Evolutionary conservation across 2,113 vertebrate species (phyloP).

Genomic region (Vireo altiloquus): DNA sequence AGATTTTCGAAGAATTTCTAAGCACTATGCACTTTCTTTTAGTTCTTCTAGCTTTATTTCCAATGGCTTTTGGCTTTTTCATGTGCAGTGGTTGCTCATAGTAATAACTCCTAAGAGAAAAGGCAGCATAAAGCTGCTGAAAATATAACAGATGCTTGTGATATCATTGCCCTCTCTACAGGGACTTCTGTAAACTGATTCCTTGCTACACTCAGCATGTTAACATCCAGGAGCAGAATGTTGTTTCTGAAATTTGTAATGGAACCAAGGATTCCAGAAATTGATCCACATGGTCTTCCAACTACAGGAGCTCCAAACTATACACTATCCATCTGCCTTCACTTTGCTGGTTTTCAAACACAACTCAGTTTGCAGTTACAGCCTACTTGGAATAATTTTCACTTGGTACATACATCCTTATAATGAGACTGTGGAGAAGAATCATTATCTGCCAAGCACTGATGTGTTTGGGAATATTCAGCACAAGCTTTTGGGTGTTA

Average conservation of each 20-base stretch:
- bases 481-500: neutral
- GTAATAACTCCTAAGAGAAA: neutral
- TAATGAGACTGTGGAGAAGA: neutral
- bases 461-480: neutral
- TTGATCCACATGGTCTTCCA: neutral
- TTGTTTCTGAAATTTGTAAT: conserved; percentile 28
- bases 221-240: conserved; percentile 9
- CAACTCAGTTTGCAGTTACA: neutral
- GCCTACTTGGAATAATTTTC: neutral
- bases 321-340: neutral
- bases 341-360: neutral
- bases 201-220: conserved; percentile 15
- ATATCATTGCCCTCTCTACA: conserved; percentile 6
- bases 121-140: neutral
- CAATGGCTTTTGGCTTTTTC: neutral
- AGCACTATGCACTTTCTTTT: neutral
- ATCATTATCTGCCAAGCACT: neutral
- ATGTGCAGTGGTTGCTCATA: neutral
- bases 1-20: neutral
- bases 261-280: neutral
- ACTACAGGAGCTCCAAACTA: neutral
- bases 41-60: neutral
- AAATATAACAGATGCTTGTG: conserved; percentile 40
- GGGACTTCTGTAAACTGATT: conserved; percentile 9
- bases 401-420: neutral